Evolutionary conservation across 2,797 vertebrate species (phyloP).

Genomic region (Catostomus latipinnis): DNA sequence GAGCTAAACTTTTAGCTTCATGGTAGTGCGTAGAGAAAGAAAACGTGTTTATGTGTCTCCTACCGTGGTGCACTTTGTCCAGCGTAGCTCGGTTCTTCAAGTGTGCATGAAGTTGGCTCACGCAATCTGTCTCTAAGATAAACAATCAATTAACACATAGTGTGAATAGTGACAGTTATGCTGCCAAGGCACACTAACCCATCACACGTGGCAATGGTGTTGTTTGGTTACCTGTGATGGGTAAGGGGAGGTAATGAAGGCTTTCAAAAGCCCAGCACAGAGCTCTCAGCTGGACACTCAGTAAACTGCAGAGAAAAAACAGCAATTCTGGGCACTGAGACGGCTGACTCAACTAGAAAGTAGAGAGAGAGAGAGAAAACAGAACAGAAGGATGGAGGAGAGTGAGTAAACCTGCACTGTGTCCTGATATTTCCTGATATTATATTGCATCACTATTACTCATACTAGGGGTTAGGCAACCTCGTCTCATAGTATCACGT

Average conservation of each 20-base stretch:
- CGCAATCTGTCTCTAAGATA: too few relatives aligned
- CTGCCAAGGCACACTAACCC: not conserved
- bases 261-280: slow-evolving; percentile 75
- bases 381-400: slow-evolving; percentile 29
- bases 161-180: not conserved
- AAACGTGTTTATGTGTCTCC: too few relatives aligned
- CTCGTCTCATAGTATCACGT: too few relatives aligned
- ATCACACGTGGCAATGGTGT: slow-evolving; percentile 2
- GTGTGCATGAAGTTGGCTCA: too few relatives aligned
- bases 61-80: too few relatives aligned
- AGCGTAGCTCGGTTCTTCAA: too few relatives aligned
- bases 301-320: slow-evolving; percentile 87
- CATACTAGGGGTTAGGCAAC: too few relatives aligned
- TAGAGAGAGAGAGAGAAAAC: not conserved
- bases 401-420: not conserved
- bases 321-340: slow-evolving; percentile 82
- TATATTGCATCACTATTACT: too few relatives aligned
- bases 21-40: too few relatives aligned
- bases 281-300: slow-evolving; percentile 82
- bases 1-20: too few relatives aligned
- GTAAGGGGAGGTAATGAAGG: slow-evolving; percentile 68
- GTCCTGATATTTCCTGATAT: not conserved
- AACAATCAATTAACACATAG: not conserved
- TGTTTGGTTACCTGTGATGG: slow-evolving; percentile 72
- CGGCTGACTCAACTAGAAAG: slow-evolving; percentile 80